phyloP scores from a whole-genome alignment of 2,797 vertebrate species.

The Parambassis ranga region DNA sequence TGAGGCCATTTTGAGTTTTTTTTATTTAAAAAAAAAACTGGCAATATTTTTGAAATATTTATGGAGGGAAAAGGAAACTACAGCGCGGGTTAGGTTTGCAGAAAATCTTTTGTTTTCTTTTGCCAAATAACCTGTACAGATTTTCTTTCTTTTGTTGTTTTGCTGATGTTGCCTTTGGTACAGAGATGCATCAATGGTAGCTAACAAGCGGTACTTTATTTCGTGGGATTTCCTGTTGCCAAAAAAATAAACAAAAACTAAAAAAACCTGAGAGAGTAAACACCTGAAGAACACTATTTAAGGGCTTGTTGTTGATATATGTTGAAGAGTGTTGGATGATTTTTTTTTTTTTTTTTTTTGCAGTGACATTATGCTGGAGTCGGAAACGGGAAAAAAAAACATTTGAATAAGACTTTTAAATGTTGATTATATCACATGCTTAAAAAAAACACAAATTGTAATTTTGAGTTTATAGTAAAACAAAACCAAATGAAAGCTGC shows the following conservation, averaged over 20 bases:
- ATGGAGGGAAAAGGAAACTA: slow-evolving; percentile 37
- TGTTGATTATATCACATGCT: slow-evolving; percentile 75
- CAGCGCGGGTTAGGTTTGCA: slow-evolving; percentile 36
- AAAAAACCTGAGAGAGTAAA: slow-evolving; percentile 34
- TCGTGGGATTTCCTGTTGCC: slow-evolving; percentile 78
- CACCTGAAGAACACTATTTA: slow-evolving; percentile 73
- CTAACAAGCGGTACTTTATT: slow-evolving; percentile 60
- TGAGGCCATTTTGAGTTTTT: slow-evolving; percentile 20
- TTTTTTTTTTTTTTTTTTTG: slow-evolving; percentile 1
- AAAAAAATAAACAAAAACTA: no score
- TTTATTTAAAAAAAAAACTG: slow-evolving; percentile 55
- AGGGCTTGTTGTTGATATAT: slow-evolving; percentile 79
- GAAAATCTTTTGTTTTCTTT: slow-evolving; percentile 56
- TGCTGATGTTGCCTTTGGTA: slow-evolving; percentile 79
- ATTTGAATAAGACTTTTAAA: slow-evolving; percentile 74
- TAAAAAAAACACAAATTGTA: slow-evolving; percentile 80
- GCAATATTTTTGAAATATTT: slow-evolving; percentile 80
- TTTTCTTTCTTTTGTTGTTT: slow-evolving; percentile 49
- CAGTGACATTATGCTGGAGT: slow-evolving; percentile 45
- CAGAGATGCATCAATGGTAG: slow-evolving; percentile 74
- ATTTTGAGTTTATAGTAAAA: slow-evolving; percentile 82
- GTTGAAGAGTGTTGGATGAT: slow-evolving; percentile 56
- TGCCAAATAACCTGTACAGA: slow-evolving; percentile 79
- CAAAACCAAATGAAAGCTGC: slow-evolving; percentile 36
- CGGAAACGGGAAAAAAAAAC: slow-evolving; percentile 50